phyloP scores from a whole-genome alignment of 1,140 invertebrate genomes.

The Trachymyrmex cornetzi region DNA sequence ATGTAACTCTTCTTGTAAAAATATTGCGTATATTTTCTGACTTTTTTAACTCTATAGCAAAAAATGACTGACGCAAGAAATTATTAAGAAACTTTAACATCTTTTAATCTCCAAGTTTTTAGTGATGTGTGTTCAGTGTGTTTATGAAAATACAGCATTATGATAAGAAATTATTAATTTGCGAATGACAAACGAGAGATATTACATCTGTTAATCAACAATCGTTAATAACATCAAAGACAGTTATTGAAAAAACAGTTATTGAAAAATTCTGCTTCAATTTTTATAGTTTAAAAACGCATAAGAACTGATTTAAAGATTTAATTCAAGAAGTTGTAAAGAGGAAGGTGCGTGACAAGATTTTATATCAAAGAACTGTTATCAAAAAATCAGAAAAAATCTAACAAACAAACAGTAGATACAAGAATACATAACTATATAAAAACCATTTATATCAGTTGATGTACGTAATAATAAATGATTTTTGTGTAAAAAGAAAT shows the following conservation, averaged over 20 bases:
- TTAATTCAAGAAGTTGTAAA: not conserved
- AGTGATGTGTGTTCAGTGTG: not conserved
- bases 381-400: not conserved
- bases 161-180: not conserved
- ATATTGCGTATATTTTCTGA: not conserved
- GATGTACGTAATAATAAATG: not conserved
- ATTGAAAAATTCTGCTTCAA: not conserved
- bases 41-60: not conserved
- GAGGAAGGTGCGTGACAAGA: not conserved
- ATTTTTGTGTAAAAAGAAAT: not conserved
- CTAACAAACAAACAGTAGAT: not conserved
- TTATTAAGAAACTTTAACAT: not conserved
- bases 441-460: not conserved
- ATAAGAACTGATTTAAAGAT: not conserved
- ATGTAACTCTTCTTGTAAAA: not conserved
- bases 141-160: not conserved
- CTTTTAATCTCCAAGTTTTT: not conserved
- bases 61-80: not conserved
- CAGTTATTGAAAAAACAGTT: too few relatives aligned
- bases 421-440: not conserved
- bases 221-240: too few relatives aligned
- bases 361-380: not conserved
- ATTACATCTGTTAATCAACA: not conserved
- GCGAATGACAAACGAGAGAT: not conserved
- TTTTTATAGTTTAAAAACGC: not conserved